Base-by-base conservation (phyloP, 2,888 invertebrate genomes). In the Agapostemon virescens region DNA sequence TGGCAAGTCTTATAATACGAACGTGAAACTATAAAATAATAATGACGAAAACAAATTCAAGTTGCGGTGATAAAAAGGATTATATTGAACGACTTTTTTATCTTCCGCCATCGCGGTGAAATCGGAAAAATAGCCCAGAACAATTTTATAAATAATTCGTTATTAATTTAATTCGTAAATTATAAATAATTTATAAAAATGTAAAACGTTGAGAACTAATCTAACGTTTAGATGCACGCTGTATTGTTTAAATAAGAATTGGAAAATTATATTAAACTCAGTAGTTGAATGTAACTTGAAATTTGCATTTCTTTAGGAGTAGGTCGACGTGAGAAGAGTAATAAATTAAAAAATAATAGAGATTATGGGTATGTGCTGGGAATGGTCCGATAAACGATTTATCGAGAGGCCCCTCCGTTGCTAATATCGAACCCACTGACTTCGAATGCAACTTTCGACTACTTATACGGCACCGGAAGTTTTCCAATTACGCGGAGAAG, bases 401-500 rank as follows among this genome's bases (percentile, higher is more conserved):
- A 73, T 77, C 69, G 71, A 72, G 63, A 78, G 81, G 69, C 64
- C 84, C 63, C 36, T 63, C 66, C 66, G 61, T 74, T 68, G 70
- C 58, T 73, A 74, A 77, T 68, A 75, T 49, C 75, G 72, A 69
- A 61, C 20, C 40, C 30, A 64, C 42, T 33, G 55, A 74, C 75
- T 84, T 82, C 38, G 75, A 42, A 70, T 74, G 52, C 75, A 84
- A 85, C 81, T 86, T 86, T 76, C 76, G 83, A 64, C 67, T 78
- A 84, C 79, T 86, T 85, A 82, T 71, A 85, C 73, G 67, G 36
- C 58, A 74, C 69, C 77, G 83, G 79, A 88, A 88, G 87, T 88
- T 88, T 88, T 88, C 85, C 86, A 88, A 87, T 88, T 88, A 88
- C 86, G 82, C 79, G 68, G 73, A 77, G 69, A 79, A 79, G 82